Evolutionary conservation across 2,113 vertebrate genomes (phyloP).

Genomic region (Pituophis catenifer): DNA sequence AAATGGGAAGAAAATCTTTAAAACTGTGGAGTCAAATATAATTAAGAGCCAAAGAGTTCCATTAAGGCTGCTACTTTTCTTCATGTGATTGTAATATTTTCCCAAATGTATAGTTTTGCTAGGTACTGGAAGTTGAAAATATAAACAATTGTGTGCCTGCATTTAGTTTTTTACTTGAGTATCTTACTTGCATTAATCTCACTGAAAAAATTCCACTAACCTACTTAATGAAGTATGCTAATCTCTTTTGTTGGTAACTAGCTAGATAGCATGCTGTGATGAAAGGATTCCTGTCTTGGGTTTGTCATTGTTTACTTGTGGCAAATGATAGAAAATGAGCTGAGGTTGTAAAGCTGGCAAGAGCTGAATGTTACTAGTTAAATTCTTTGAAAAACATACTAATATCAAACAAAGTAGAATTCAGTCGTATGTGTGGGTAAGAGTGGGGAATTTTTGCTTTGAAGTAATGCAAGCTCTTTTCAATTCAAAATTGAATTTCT

Average conservation of each 20-base stretch:
- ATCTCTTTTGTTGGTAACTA: constrained; percentile 58
- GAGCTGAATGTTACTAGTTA: constrained; percentile 66
- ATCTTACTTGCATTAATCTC: constrained; percentile 59
- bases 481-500: background rate
- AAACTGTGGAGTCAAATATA: constrained; percentile 67
- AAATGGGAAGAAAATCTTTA: constrained; percentile 62
- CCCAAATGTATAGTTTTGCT: constrained; percentile 60
- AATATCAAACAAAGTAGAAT: background rate
- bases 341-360: constrained; percentile 56
- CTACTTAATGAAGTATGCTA: constrained; percentile 54
- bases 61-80: constrained; percentile 52
- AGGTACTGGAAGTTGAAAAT: constrained; percentile 65
- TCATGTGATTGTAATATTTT: constrained; percentile 34
- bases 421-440: background rate
- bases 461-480: background rate
- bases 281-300: constrained; percentile 47
- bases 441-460: background rate
- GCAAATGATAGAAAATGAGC: constrained; percentile 57
- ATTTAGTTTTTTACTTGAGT: constrained; percentile 61
- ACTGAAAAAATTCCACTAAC: constrained; percentile 52
- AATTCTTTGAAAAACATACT: background rate
- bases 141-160: constrained; percentile 43
- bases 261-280: constrained; percentile 61
- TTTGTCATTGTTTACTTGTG: constrained; percentile 56
- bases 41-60: constrained; percentile 69